Percentiles rank a stretch among this genome's conserved stretches.
Conservation (phyloP, 2,797 vertebrate genomes). For the Myotis findleyi region DNA sequence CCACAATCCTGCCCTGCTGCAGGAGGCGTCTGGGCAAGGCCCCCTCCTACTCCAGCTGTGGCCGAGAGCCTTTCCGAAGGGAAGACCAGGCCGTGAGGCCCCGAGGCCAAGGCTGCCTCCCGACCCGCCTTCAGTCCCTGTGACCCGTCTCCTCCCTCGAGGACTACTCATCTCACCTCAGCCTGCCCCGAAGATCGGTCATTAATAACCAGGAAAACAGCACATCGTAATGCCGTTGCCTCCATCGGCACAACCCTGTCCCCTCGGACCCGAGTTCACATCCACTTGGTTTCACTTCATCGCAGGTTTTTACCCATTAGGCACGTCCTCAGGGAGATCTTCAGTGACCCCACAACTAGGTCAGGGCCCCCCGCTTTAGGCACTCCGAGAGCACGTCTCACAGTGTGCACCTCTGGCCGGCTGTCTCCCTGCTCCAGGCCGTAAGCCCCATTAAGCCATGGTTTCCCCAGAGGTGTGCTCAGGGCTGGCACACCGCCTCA, state of each 20-base stretch:
- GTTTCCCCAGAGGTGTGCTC: background rate
- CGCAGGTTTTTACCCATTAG: background rate
- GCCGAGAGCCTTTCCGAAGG: background rate
- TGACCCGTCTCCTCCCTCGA: background rate
- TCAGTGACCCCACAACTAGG: background rate
- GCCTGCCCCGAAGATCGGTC: background rate
- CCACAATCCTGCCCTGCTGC: background rate
- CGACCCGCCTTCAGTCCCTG: no score
- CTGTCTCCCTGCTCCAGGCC: background rate
- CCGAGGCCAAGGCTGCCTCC: background rate
- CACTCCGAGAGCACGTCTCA: background rate
- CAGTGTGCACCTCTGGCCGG: background rate
- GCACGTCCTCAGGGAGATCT: constrained; percentile 19
- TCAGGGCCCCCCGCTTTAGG: background rate
- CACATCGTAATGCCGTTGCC: background rate
- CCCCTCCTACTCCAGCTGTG: rapidly evolving
- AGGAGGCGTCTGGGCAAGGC: background rate
- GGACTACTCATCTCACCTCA: background rate
- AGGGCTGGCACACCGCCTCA: background rate
- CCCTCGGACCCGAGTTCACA: background rate
- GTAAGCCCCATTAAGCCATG: background rate
- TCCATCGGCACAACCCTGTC: background rate
- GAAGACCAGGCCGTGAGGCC: background rate
- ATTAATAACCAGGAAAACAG: background rate
- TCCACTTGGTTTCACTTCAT: background rate